Percentiles rank a stretch among this genome's conserved stretches.
Evolutionary conservation across 2,797 vertebrate genomes (phyloP).

Genomic region (Petrocephalus sullivani): DNA sequence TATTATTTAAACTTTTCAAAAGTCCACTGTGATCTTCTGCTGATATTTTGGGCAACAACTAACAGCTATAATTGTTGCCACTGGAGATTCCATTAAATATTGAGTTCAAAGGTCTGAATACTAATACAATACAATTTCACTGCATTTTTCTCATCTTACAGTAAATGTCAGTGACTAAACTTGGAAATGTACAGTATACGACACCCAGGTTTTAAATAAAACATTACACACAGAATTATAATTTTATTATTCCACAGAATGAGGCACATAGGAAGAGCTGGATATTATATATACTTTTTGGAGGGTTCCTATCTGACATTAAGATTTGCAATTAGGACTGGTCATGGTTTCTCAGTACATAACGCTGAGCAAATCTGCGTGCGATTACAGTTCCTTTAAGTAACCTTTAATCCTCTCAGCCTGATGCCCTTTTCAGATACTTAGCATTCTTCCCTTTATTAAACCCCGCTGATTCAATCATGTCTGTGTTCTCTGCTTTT

Average conservation of each 20-base stretch:
- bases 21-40: not conserved
- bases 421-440: constrained; percentile 57
- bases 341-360: constrained; percentile 27
- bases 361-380: constrained; percentile 37
- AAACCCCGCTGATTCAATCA: constrained; percentile 48
- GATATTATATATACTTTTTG: constrained; percentile 21
- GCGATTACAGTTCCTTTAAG: constrained; percentile 56
- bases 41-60: constrained; percentile 8
- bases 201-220: not conserved
- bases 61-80: not conserved
- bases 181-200: not conserved
- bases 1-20: constrained; percentile 1
- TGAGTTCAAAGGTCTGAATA: constrained; percentile 14
- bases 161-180: constrained; percentile 8
- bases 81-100: constrained; percentile 1
- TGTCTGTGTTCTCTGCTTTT: constrained; percentile 52
- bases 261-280: not conserved
- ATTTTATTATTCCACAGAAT: constrained; percentile 21
- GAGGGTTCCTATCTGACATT: constrained; percentile 32
- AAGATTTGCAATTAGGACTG: constrained; percentile 28
- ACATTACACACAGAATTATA: constrained; percentile 9
- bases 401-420: constrained; percentile 60
- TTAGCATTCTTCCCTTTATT: constrained; percentile 55
- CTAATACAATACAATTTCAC: not conserved
- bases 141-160: not conserved